Evolutionary conservation across 2,888 invertebrate genomes (phyloP).

Genomic region (Adela reaumurella): DNA sequence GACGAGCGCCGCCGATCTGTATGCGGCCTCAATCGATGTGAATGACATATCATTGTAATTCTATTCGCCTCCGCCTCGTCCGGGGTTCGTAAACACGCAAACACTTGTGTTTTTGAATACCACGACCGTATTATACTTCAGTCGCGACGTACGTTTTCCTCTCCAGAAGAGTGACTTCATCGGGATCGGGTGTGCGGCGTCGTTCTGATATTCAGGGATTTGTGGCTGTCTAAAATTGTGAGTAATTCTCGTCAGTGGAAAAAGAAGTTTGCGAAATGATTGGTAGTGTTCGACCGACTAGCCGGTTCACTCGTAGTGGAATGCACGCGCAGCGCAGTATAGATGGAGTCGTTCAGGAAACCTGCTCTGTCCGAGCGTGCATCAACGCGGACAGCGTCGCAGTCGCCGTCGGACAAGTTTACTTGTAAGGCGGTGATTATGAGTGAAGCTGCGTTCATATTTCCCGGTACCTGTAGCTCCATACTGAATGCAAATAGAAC

Average conservation of each 20-base stretch:
- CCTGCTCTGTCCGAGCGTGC: neutral
- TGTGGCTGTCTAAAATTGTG: too few species aligned
- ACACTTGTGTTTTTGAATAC: conserved; percentile 41
- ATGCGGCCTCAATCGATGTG: conserved; percentile 49
- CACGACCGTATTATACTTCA: conserved; percentile 25
- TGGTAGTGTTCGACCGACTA: too few species aligned
- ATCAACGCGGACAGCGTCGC: neutral
- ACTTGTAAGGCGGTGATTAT: neutral
- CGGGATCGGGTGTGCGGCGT: too few species aligned
- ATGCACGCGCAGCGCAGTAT: too few species aligned
- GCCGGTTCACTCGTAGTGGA: too few species aligned
- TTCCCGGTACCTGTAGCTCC: neutral
- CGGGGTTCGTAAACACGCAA: conserved; percentile 46
- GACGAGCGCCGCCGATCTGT: conserved; percentile 28
- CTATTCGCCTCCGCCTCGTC: conserved; percentile 40
- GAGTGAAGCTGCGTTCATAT: neutral
- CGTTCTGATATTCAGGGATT: too few species aligned
- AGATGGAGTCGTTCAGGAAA: too few species aligned
- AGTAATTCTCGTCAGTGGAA: too few species aligned
- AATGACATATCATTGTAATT: conserved; percentile 53
- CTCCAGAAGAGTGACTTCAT: too few species aligned
- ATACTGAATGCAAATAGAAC: neutral
- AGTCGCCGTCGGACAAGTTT: neutral
- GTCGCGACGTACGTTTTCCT: too few species aligned
- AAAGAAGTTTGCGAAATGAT: too few species aligned